Evolutionary conservation across 37 sponge, comb jelly and placozoan genomes (phyloP), one percentile per base, ranked within the genome.

Genomic region (Beroe ovata): DNA sequence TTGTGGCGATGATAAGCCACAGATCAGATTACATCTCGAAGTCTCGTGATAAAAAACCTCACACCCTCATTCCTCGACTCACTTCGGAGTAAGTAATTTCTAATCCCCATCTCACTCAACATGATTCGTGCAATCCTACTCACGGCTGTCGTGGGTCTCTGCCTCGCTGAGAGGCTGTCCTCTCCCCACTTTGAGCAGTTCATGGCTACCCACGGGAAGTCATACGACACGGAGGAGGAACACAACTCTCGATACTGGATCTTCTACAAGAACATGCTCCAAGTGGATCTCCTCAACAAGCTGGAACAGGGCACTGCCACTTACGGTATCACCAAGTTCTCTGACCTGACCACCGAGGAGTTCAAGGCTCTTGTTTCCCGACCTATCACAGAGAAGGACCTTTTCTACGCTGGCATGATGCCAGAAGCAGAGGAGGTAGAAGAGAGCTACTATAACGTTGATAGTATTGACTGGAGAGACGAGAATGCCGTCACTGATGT

Each of bases 401-500:
- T 77, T 23, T 39, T 22, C 54, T 22, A 36, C 22, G 16, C 33
- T 3, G 25, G 25, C 47, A 36, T 36, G 35, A 33, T 77, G 26
- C 84, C 84, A 16, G 28, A 38, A 38, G 84, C 84, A 42, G 84
- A 39, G 22, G 84, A 41, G 47, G 54, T 77, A 4, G 54, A 41
- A 4, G 54, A 16, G 20, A 29, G 0, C 1, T 20, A 40, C 8
- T 14, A 33, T 54, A 19, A 30, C 33, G 47, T 6, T n/a, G 54
- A 42, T 1, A 11, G 54, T 16, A 25, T 77, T 37, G 84, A 77
- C 84, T 77, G 84, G 84, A 42, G 42, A 16, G 38, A 30, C 11
- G 41, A 77, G 54, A 25, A 11, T 25, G 94, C 92, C 26, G 92
- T 94, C 4, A 91, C 92, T 4, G 28, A 36, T 0, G 92, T 94